These are phyloP conservation scores for Anolis carolinensis DNA, from an alignment of 2,113 vertebrate species.

Conservation along the genomic window DNA sequence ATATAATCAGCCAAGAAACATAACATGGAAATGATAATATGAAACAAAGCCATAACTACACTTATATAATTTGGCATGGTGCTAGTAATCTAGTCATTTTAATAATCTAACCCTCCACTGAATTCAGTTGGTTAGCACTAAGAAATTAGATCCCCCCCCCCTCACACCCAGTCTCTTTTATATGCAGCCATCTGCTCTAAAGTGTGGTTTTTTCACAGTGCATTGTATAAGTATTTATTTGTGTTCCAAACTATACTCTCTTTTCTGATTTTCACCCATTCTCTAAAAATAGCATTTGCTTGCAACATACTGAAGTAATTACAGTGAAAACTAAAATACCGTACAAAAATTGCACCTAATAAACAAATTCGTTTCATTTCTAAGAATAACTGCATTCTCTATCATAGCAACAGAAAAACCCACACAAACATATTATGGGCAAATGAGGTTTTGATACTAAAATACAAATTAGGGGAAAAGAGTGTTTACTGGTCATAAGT, in stretches of 20 bases:
- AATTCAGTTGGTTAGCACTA: constrained; percentile 64
- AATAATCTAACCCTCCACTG: constrained; percentile 57
- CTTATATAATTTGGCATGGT: constrained; percentile 64
- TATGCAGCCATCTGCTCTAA: constrained; percentile 77
- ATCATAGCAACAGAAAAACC: constrained; percentile 59
- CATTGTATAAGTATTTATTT: constrained; percentile 75
- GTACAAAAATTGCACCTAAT: constrained; percentile 73
- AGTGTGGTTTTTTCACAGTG: constrained; percentile 73
- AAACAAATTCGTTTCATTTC: constrained; percentile 74
- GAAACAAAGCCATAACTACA: constrained; percentile 42
- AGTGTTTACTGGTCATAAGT: no score
- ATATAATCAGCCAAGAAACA: constrained; percentile 48
- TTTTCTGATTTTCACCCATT: constrained; percentile 70
- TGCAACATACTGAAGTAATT: constrained; percentile 74
- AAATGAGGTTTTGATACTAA: no score
- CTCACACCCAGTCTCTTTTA: constrained; percentile 66
- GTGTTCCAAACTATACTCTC: constrained; percentile 68
- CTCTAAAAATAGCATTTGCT: constrained; percentile 75
- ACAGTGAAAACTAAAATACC: constrained; percentile 70
- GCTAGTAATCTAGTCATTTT: constrained; percentile 61
- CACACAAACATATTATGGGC: no score
- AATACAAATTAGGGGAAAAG: no score
- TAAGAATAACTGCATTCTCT: constrained; percentile 67
- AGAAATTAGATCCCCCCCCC: constrained; percentile 69
- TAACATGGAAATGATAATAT: constrained; percentile 29